Conservation (phyloP, 2,888 invertebrate species). For the Arctia plantaginis region DNA sequence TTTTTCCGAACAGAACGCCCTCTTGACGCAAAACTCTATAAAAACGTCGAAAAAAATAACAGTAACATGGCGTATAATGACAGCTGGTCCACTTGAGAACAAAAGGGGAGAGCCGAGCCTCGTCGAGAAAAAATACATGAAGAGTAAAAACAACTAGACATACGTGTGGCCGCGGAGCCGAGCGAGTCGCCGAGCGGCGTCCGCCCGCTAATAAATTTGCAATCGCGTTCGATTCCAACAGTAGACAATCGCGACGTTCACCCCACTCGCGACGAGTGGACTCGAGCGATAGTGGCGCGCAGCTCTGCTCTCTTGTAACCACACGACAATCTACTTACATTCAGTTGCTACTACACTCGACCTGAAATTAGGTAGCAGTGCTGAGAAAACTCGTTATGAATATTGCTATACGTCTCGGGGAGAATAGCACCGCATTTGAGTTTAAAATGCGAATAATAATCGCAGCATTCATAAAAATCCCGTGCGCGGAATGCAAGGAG, state of each 20-base stretch:
- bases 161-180: conserved; percentile 66
- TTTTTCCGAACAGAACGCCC: conserved; percentile 85
- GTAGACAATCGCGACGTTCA: conserved; percentile 66
- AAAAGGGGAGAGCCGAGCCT: conserved; percentile 85
- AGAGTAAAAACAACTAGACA: conserved; percentile 83
- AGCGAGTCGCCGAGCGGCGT: conserved; percentile 60
- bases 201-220: conserved; percentile 84
- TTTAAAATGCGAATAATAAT: conserved; percentile 87
- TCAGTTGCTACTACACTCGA: conserved; percentile 69
- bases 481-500: conserved; percentile 84
- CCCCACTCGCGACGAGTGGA: conserved; percentile 66
- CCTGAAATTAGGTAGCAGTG: conserved; percentile 82
- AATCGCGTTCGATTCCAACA: conserved; percentile 80
- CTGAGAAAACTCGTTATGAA: conserved; percentile 85
- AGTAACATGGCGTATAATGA: conserved; percentile 87
- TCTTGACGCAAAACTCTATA: conserved; percentile 84
- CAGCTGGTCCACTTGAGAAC: conserved; percentile 88
- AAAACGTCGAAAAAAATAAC: conserved; percentile 86
- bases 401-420: conserved; percentile 84
- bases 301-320: conserved; percentile 46
- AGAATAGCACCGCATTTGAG: conserved; percentile 84
- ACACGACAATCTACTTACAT: conserved; percentile 55
- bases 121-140: conserved; percentile 85
- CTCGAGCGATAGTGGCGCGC: conserved; percentile 55
- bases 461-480: conserved; percentile 84